Base-by-base conservation (phyloP, 1,140 invertebrate genomes). In the Helicoverpa armigera region DNA sequence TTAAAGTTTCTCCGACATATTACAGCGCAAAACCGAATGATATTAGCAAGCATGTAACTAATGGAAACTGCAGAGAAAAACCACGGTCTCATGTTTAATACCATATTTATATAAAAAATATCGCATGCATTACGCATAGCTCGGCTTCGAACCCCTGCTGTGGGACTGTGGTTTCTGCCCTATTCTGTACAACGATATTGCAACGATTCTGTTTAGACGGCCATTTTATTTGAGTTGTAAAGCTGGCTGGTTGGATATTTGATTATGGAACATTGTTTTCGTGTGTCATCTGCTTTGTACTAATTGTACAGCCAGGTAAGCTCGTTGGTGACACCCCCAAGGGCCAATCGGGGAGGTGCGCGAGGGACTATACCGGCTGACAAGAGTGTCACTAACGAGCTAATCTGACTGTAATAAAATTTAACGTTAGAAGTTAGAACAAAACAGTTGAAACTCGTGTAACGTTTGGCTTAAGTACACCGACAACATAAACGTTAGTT, bases 61-160 rank as follows among this genome's bases (percentile, higher is more conserved):
- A 83, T 88, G 83, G 85, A 88, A 88, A 78, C 72, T 77, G 54
- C 48, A 12, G 18, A 76, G 48, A 81, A 81, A 77, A 76, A 72
- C 54, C 31, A 23, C 48, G n/a, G 60, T 54, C 63, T 78, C 70
- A 69, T 78, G 72, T 75, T 53, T 83, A 76, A 76, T 81, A 67
- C 60, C 75, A 82, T 80, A 80, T 80, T 76, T 80, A 65, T 53
- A 69, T 77, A 82, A 86, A 91, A 91, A 89, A 90, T 87, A 67
- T 79, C 80, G 79, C 73, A 88, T 90, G 86, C 86, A 90, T 91
- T 89, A 87, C 86, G 82, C 82, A 86, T 88, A 89, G 80, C 81
- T 80, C 50, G 69, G 67, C 48, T 70, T 70, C 18, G 75, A 82
- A 61, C 87, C 76, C 90, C 85, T 77, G 88, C 90, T 90, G 88